Evolutionary conservation across 2,797 vertebrate species (phyloP), one percentile per base, ranked within the genome.

Genomic region (Xiphophorus birchmanni): DNA sequence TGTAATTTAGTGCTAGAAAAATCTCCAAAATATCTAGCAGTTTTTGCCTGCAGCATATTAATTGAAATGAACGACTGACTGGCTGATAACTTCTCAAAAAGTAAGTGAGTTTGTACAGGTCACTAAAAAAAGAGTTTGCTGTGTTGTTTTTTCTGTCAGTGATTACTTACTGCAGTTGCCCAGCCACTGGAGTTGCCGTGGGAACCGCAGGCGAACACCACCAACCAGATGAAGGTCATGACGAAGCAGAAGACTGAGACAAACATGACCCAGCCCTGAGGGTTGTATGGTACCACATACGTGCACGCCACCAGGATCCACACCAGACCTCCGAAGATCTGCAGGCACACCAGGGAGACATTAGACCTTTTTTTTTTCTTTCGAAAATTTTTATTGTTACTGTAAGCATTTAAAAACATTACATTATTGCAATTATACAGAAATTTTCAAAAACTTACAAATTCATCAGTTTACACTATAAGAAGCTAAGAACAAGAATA

Each of bases 241-340:
- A 96, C 0, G 2, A 99, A 99, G 92, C 97, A 99, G 90, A 97
- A 97, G 65, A 99, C 90, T 0, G 98, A 97, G 47, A 99, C 97
- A 3, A 97, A 96, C 96, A 99, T 97, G 80, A 99, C 97, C 96
- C 97, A 99, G 83, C 95, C 97, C 93, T 96, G 96, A 60, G 96
- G 69, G 0, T 96, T 89, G 0, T 71, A 0, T 0, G 2, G 0
- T 0, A 0, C 92, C 44, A 98, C 92, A 50, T 96, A 91, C 37
- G 96, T 97, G 94, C 95, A 96, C 0, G 97, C 96, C 26, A 99
- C 93, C 84, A 99, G 95, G 91, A 97, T 97, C 97, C 98, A 98
- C 3, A 98, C 97, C 44, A 98, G 95, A n/a, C 97, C 97, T 0
- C 97, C 98, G 2, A 91, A 93, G 60, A 93, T 75, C 92, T 93